phyloP scores from a whole-genome alignment of 2,113 vertebrate species.

The Seriola aureovittata region DNA sequence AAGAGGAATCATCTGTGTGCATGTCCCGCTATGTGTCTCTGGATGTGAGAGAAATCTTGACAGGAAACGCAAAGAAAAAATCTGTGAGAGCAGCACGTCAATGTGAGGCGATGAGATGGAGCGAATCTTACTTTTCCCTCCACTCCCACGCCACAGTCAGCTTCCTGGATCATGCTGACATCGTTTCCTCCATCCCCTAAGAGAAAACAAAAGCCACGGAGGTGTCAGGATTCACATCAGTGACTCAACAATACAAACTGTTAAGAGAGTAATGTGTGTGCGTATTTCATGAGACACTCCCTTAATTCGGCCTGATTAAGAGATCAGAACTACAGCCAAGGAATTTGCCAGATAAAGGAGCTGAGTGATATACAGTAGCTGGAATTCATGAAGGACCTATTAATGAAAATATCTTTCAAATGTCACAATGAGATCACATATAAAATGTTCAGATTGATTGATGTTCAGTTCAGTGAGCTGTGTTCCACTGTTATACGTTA shows the following conservation, averaged over 20 bases:
- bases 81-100: slow-evolving; percentile 44
- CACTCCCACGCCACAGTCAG: slow-evolving; percentile 98
- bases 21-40: slow-evolving; percentile 44
- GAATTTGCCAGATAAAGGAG: background rate
- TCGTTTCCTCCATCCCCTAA: slow-evolving; percentile 98
- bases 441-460: background rate
- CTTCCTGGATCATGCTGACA: slow-evolving; percentile 99
- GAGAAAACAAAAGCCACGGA: slow-evolving; percentile 75
- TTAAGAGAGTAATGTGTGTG: background rate
- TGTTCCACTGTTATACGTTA: no score
- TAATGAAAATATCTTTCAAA: background rate
- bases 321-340: background rate
- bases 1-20: slow-evolving; percentile 74
- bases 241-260: slow-evolving; percentile 34
- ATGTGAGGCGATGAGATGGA: slow-evolving; percentile 60
- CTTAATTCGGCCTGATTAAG: slow-evolving; percentile 23
- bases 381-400: background rate
- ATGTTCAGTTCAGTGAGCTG: background rate
- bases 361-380: background rate
- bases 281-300: slow-evolving; percentile 34
- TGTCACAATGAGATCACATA: background rate
- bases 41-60: slow-evolving; percentile 64
- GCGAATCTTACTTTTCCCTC: slow-evolving; percentile 95
- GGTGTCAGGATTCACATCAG: slow-evolving; percentile 73
- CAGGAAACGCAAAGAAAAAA: slow-evolving; percentile 73